These are phyloP conservation scores for Orthonychiurus folsomi DNA, from an alignment of 2,888 invertebrate genomes.

Conservation along the genomic window DNA sequence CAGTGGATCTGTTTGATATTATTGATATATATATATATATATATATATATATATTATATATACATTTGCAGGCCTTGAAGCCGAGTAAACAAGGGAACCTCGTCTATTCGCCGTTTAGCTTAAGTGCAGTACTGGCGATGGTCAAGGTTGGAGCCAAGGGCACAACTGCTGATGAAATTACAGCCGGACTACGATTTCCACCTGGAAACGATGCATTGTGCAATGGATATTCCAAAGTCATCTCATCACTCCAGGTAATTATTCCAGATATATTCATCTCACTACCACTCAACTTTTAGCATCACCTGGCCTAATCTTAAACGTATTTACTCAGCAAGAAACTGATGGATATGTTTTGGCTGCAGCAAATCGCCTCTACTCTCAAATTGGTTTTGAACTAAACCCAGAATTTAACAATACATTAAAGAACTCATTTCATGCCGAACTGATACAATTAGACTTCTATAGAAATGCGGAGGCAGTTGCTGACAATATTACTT, in stretches of 20 bases:
- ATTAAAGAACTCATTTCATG: slow-evolving; percentile 38
- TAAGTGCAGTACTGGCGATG: slow-evolving; percentile 34
- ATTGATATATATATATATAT: no score
- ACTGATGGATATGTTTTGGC: slow-evolving; percentile 12
- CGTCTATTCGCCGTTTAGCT: slow-evolving; percentile 35
- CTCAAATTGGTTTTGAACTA: slow-evolving; percentile 37
- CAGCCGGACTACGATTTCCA: slow-evolving; percentile 18
- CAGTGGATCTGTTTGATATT: no score
- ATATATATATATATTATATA: no score
- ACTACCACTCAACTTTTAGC: neutral
- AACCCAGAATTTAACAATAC: slow-evolving; percentile 22
- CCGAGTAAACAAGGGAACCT: slow-evolving; percentile 19
- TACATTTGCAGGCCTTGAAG: no score
- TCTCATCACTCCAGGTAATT: slow-evolving; percentile 30
- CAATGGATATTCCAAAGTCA: slow-evolving; percentile 26
- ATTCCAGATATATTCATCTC: neutral
- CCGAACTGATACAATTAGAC: slow-evolving; percentile 39
- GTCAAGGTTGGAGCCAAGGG: slow-evolving; percentile 31
- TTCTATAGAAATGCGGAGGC: slow-evolving; percentile 40
- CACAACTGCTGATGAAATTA: slow-evolving; percentile 22
- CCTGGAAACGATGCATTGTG: slow-evolving; percentile 21
- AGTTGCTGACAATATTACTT: slow-evolving; percentile 46
- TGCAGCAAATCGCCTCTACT: slow-evolving; percentile 41
- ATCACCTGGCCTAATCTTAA: neutral
- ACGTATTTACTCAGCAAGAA: slow-evolving; percentile 12